Base-by-base conservation (phyloP, 2,888 invertebrate genomes). In the Choristoneura rosaceana region DNA sequence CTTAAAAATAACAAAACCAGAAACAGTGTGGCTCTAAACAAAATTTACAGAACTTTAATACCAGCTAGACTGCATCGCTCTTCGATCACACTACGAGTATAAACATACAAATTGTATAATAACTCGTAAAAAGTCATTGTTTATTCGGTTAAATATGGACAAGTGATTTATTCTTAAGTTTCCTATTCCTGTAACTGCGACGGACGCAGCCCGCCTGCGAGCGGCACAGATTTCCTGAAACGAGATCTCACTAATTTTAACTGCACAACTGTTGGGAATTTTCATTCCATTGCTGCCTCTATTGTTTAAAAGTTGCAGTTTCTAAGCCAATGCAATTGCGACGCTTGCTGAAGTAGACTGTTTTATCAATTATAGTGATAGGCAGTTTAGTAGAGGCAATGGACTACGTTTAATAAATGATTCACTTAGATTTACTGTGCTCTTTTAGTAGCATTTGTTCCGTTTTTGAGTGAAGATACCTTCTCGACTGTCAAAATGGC, bases 181-280 rank as follows among this genome's bases (percentile, higher is more conserved):
- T 45, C n/a, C 34, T 45, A 50, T 70, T 59, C 64, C 55, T 45
- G 63, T 41, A 41, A 41, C 17, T 14, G 61, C 61, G 15, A n/a
- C 43, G 10, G 43, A 9, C 14, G 55, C 66, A 25, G 55, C 25
- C 55, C n/a, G 33, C 60, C 76, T 59, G 71, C 75, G 74, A 69
- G 78, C 76, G 78, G 78, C 75, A 78, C 82, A 84, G 85, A 85
- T 86, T 84, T 80, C 74, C 79, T 76, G 76, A 80, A 86, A 87
- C 83, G 82, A 84, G 83, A 84, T 82, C 81, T 78, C 77, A 77
- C 83, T 81, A 82, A 84, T 84, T 85, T 81, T 59, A 69, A 59
- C 68, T 59, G 71, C 43, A 43, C 45, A 67, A 63, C 62, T 59
- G 58, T 33, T 68, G 50, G 68, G 50, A 68, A 45, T 68, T 50